phyloP scores from a whole-genome alignment of 2,888 invertebrate genomes.

The Myopa tessellatipennis region DNA sequence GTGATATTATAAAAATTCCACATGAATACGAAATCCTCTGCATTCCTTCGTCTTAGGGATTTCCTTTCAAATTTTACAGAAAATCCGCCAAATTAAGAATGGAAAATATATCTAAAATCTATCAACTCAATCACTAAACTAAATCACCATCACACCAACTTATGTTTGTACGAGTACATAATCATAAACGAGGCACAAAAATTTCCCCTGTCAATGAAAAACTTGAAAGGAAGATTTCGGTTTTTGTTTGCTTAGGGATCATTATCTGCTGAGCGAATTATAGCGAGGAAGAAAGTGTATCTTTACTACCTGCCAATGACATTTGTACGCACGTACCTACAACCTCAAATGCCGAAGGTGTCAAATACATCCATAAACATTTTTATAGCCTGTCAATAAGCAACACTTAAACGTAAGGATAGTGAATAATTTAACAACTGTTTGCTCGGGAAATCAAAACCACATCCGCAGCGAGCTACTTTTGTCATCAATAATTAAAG shows the following conservation, averaged over 20 bases:
- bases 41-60: neutral
- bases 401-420: neutral
- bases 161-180: too few relatives aligned
- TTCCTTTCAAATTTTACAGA: slow-evolving; percentile 46
- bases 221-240: neutral
- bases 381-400: slow-evolving; percentile 12
- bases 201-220: neutral
- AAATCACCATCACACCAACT: too few relatives aligned
- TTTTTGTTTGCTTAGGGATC: neutral
- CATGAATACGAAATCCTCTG: too few relatives aligned
- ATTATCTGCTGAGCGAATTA: slow-evolving; percentile 34
- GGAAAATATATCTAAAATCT: slow-evolving; percentile 41
- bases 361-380: slow-evolving; percentile 50
- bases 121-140: neutral
- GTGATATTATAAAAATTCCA: too few relatives aligned
- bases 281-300: slow-evolving; percentile 47
- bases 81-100: slow-evolving; percentile 53
- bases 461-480: slow-evolving; percentile 16
- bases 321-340: neutral
- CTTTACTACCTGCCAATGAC: slow-evolving; percentile 58
- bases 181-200: neutral
- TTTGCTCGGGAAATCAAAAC: slow-evolving; percentile 9
- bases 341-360: slow-evolving; percentile 28
- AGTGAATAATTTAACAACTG: slow-evolving; percentile 4
- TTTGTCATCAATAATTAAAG: too few relatives aligned